phyloP scores from a whole-genome alignment of 2,113 vertebrate species.

The Urocynchramus pylzowi region DNA sequence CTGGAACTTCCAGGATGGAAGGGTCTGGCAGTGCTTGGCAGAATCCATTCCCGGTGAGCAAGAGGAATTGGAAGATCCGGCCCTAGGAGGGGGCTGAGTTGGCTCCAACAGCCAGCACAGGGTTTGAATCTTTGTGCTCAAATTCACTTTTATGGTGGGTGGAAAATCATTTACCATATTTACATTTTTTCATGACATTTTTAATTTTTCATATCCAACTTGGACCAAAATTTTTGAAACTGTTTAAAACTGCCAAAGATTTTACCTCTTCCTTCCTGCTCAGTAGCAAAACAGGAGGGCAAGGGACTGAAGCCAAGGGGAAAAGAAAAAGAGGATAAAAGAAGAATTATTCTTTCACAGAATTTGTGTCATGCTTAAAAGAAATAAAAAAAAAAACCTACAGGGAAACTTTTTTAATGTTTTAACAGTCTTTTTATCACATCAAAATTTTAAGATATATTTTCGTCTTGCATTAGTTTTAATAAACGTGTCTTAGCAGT shows the following conservation, averaged over 20 bases:
- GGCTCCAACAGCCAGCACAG: accelerated
- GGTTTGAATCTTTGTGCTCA: background rate
- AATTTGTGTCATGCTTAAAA: background rate
- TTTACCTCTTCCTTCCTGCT: background rate
- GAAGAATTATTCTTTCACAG: background rate
- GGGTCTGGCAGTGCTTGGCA: background rate
- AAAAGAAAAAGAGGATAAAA: background rate
- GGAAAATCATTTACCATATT: background rate
- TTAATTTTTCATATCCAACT: background rate
- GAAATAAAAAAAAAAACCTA: background rate
- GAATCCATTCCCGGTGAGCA: background rate
- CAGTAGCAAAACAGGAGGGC: background rate
- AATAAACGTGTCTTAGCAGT: constrained; percentile 31
- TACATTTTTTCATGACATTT: background rate
- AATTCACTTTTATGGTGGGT: background rate
- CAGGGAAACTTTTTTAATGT: constrained; percentile 11
- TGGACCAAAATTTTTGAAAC: background rate
- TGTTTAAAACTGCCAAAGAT: background rate
- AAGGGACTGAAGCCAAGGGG: background rate
- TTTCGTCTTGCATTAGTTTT: constrained; percentile 47
- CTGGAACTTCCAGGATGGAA: background rate
- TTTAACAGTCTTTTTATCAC: constrained; percentile 45
- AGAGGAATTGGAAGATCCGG: background rate
- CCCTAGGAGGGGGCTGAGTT: background rate
- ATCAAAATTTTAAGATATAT: constrained; percentile 49